Evolutionary conservation across 2,113 vertebrate species (phyloP), one percentile per base, ranked within the genome.

Genomic region (Raja brachyura): DNA sequence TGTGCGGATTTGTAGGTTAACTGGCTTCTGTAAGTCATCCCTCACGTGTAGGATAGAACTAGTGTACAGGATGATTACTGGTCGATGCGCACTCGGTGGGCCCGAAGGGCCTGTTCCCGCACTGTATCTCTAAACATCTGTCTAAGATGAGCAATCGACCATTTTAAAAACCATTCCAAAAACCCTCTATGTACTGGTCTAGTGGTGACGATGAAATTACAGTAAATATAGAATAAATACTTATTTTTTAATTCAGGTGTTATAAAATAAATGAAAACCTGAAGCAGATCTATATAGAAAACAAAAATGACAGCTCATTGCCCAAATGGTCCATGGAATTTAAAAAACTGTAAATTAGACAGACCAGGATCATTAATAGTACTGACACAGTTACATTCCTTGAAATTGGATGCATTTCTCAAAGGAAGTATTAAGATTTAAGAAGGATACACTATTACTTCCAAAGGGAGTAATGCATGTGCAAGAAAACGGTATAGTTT

Each of bases 391-490:
- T 92, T 92, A 92, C 90, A 92, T 92, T 92, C 90, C 90, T 92
- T 92, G 90, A 92, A 92, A 92, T 92, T 92, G 68, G 90, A 92
- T 74, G 90, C 33, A 92, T 92, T 92, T 92, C 90, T 92, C 90
- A 92, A 73, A 92, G 90, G 90, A 92, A 92, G 90, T 92, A 92
- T 92, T 92, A 92, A 54, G 90, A 92, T 92, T 92, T 92, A 92
- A 92, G 88, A 92, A 70, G 90, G 90, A 92, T 92, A 73, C 90
- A 73, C 63, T 92, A 92, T 73, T 92, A 92, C 90, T 92, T 92
- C 90, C 90, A 92, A 92, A 92, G 90, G 90, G 90, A 92, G 68
- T 92, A 92, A 48, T 74, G 68, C 33, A 92, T 92, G 31, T 92
- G 48, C 66, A 92, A 92, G 66, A 92, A 92, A 92, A 68, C 33